These are phyloP conservation scores for Epizoanthus illoricatus DNA, from an alignment of 92 coral and sea anemone species.

Conservation along the genomic window DNA sequence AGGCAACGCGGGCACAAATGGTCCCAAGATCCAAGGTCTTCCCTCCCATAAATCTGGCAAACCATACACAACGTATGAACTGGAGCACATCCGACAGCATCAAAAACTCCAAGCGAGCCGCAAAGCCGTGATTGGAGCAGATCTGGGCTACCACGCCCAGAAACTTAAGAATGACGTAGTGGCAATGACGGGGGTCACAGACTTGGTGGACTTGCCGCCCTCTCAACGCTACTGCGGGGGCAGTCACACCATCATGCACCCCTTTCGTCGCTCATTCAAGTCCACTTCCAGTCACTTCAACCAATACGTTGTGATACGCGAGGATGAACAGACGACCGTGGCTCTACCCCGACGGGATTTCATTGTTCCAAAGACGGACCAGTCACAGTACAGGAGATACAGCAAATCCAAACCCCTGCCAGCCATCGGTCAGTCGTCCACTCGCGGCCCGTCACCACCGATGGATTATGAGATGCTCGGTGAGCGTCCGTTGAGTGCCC, in stretches of 20 bases:
- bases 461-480: constrained; percentile 56
- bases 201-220: constrained; percentile 78
- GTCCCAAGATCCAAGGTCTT: constrained; percentile 81
- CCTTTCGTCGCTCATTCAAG: constrained; percentile 81
- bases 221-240: constrained; percentile 98
- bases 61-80: constrained; percentile 91
- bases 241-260: constrained; percentile 94
- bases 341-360: constrained; percentile 85
- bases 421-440: constrained; percentile 64
- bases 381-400: constrained; percentile 63
- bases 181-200: constrained; percentile 88
- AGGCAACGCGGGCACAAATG: constrained; percentile 49
- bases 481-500: constrained; percentile 84
- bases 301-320: constrained; percentile 84
- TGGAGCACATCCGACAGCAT: constrained; percentile 94
- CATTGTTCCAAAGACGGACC: constrained; percentile 73
- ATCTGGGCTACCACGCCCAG: constrained; percentile 81
- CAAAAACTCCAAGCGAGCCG: constrained; percentile 69
- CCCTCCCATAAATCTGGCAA: constrained; percentile 81
- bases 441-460: constrained; percentile 69
- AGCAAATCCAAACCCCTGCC: constrained; percentile 73
- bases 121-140: constrained; percentile 79
- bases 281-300: constrained; percentile 80
- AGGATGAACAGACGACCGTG: constrained; percentile 74
- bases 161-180: constrained; percentile 79